A percentile compares a stretch with the other conserved stretches of the same genome.
These are phyloP conservation scores for Zeus faber DNA, from an alignment of 2,113 vertebrate genomes.

Conservation along the genomic window DNA sequence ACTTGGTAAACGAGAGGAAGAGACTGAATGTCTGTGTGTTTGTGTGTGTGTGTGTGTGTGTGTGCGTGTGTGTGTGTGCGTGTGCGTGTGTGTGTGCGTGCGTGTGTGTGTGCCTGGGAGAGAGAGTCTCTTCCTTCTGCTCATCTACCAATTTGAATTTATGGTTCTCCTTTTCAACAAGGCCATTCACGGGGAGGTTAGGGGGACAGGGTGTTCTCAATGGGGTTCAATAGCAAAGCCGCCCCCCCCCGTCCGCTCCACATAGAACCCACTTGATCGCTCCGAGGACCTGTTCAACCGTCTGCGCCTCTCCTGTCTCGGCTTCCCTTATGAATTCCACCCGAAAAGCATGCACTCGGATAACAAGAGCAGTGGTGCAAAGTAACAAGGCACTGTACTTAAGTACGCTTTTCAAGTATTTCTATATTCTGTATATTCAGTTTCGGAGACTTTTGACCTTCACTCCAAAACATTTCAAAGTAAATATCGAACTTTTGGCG, in stretches of 20 bases:
- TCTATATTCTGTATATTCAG: too few relatives aligned
- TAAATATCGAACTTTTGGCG: too few relatives aligned
- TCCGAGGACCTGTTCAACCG: constrained; percentile 50
- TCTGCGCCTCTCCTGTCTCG: constrained; percentile 2
- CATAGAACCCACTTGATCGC: constrained; percentile 44
- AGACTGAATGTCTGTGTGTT: constrained; percentile 39
- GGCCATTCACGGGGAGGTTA: constrained; percentile 58
- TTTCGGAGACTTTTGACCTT: too few relatives aligned
- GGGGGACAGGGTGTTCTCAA: constrained; percentile 38
- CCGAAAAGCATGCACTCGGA: background rate
- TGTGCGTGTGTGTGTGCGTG: background rate
- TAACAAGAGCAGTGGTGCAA: constrained; percentile 15
- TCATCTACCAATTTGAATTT: constrained; percentile 64
- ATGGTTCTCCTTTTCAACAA: constrained; percentile 61
- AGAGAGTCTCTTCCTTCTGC: constrained; percentile 20
- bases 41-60: background rate
- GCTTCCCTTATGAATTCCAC: background rate
- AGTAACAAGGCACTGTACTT: background rate
- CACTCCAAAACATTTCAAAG: too few relatives aligned
- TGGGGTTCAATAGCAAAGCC: constrained; percentile 51
- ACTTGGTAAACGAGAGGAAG: constrained; percentile 65
- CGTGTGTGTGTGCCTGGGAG: constrained; percentile 35
- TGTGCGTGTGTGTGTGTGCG: too few relatives aligned
- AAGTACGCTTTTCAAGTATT: too few relatives aligned
- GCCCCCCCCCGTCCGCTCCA: constrained; percentile 33